These are phyloP conservation scores for Ophiothrix spiculata DNA, from an alignment of 35 echinoderm and acorn worm genomes.

Conservation along the genomic window DNA sequence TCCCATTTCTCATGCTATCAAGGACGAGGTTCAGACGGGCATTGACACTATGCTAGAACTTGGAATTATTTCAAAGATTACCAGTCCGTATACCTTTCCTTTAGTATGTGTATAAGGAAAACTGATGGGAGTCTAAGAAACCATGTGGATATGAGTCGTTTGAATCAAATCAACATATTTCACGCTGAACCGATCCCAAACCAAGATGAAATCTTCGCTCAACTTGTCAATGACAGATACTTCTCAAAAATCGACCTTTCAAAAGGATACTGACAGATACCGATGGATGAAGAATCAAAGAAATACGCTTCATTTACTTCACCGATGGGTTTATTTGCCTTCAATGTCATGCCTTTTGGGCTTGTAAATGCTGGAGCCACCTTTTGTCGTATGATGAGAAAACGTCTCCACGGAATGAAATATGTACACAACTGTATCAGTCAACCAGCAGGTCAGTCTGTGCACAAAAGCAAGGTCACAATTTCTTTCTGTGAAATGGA, in stretches of 20 bases:
- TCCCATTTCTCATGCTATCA: conserved; percentile 9
- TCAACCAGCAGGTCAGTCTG: no score
- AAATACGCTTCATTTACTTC: conserved; percentile 17
- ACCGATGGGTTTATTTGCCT: conserved; percentile 27
- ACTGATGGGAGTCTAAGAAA: conserved; percentile 35
- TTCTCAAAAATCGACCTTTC: conserved; percentile 63
- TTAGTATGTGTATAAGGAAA: conserved; percentile 58
- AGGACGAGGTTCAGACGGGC: background rate
- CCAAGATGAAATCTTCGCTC: conserved; percentile 57
- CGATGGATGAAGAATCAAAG: background rate
- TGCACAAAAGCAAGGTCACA: no score
- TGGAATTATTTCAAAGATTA: no score
- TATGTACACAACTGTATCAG: no score
- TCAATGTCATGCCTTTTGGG: no score
- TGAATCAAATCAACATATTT: conserved; percentile 45
- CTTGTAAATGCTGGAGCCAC: conserved; percentile 27
- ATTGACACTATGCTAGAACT: no score
- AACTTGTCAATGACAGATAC: conserved; percentile 33
- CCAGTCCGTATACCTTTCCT: conserved; percentile 50
- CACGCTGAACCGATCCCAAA: conserved; percentile 55
- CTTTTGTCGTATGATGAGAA: conserved; percentile 50
- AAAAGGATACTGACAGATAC: conserved; percentile 83
- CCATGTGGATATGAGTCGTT: conserved; percentile 46
- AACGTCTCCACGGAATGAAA: background rate
- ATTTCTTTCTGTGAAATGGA: no score